These are phyloP conservation scores for Ctenopoma kingsleyae DNA, from an alignment of 2,797 vertebrate species.

Conservation along the genomic window DNA sequence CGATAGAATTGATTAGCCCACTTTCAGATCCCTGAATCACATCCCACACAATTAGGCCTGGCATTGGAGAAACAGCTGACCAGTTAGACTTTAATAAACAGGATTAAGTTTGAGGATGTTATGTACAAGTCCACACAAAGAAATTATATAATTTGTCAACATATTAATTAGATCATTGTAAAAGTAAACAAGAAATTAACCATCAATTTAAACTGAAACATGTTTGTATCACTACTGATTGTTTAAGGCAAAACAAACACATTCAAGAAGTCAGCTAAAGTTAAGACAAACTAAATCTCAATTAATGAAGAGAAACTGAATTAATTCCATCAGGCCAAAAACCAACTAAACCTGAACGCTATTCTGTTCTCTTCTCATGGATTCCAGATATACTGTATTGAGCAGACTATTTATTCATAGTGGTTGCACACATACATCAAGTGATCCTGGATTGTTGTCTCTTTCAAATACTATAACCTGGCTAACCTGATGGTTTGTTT, in stretches of 20 bases:
- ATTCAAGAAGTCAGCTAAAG: neutral
- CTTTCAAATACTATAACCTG: too few species aligned
- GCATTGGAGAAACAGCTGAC: neutral
- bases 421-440: neutral
- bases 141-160: neutral
- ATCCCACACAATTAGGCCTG: neutral
- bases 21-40: neutral
- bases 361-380: neutral
- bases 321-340: too few species aligned
- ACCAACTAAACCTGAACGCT: too few species aligned
- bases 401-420: conserved; percentile 2
- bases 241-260: too few species aligned
- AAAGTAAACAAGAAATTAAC: neutral
- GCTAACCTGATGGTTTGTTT: neutral
- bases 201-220: too few species aligned
- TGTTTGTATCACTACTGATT: too few species aligned
- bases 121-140: neutral
- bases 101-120: neutral
- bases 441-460: neutral
- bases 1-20: neutral
- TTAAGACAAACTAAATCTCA: neutral
- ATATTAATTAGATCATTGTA: neutral
- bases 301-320: too few species aligned
- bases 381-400: neutral
- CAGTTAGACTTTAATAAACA: neutral